A percentile compares a stretch with the other conserved stretches of the same genome.
Evolutionary conservation across 2,888 invertebrate species (phyloP).

Genomic region (Tetanocera ferruginea): DNA sequence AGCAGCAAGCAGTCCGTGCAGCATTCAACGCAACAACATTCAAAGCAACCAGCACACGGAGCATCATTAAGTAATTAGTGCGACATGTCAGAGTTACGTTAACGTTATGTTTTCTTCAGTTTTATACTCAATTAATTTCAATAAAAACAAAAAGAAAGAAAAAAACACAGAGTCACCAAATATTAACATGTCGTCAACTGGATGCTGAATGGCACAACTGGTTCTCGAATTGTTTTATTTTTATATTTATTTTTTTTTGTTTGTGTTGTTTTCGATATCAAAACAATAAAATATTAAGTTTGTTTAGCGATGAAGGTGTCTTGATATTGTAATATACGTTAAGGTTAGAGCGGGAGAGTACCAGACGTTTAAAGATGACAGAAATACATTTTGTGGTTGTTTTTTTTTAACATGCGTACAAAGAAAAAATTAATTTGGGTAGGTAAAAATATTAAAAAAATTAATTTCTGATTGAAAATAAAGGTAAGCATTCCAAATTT

Average conservation of each 20-base stretch:
- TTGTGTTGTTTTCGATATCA: background rate
- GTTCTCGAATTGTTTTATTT: conserved; percentile 24
- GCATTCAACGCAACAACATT: background rate
- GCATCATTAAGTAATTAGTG: conserved; percentile 67
- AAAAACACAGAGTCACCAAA: conserved; percentile 18
- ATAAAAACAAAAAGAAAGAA: conserved; percentile 29
- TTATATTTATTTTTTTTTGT: conserved; percentile 12
- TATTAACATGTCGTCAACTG: background rate
- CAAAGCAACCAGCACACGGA: background rate
- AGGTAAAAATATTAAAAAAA: no score
- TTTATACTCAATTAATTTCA: conserved; percentile 43
- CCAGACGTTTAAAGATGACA: no score
- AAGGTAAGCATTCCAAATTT: no score
- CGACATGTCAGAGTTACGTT: conserved; percentile 67
- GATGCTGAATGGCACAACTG: conserved; percentile 28
- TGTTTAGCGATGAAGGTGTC: background rate
- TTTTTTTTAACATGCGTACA: no score
- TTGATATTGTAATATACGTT: no score
- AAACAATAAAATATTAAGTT: conserved; percentile 5
- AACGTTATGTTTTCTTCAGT: conserved; percentile 43
- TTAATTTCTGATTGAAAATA: no score
- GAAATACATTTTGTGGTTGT: no score
- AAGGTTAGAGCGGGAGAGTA: no score
- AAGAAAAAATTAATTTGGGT: no score
- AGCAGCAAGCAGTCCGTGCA: no score